Base-by-base conservation (phyloP, 2,888 invertebrate species). In the Mythimna loreyi region DNA sequence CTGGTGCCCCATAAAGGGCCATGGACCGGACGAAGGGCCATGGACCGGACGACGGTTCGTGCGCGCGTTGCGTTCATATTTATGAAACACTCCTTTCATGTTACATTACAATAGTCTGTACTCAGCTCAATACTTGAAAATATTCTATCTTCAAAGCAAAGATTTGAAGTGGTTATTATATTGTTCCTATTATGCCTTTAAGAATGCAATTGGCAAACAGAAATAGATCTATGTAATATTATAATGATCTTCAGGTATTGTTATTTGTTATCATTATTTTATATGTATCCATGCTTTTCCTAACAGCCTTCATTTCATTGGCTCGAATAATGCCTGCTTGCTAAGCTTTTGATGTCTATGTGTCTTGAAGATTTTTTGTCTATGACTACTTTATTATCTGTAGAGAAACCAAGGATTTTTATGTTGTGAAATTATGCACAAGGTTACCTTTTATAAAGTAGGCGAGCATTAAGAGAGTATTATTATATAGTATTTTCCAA, bases 111-210 rank as follows among this genome's bases (percentile, higher is more conserved):
- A 7, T 7, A 30, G 30, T 30, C 30, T 30, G 30, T 30, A 6
- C 7, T 7, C 30, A n/a, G n/a, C n/a, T 59, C 19, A 65, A 55
- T 62, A 47, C 58, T 68, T 64, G 53, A 55, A 60, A 64, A 47
- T 66, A 67, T 73, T 78, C 30, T 64, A 52, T 30, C 19, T 45
- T 64, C 43, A 45, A 45, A 47, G 25, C 47, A 65, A 60, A 45
- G 33, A 57, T 64, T 59, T 59, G n/a, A 36, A 60, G 52, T 60
- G 23, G 36, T 65, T 64, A 28, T 56, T 74, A 36, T 45, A 6
- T 40, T 50, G 21, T 58, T 64, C 9, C 7, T 64, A 4, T 28
- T 4, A 49, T 23, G 21, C 6, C 30, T 19, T 7, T 30, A 25
- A 36, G 36, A 13, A 61, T 57, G 68, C 69, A 52, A 28, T 55